These are phyloP conservation scores for Sebastes baramenuke DNA, from an alignment of 2,797 vertebrate genomes.

Conservation along the genomic window DNA sequence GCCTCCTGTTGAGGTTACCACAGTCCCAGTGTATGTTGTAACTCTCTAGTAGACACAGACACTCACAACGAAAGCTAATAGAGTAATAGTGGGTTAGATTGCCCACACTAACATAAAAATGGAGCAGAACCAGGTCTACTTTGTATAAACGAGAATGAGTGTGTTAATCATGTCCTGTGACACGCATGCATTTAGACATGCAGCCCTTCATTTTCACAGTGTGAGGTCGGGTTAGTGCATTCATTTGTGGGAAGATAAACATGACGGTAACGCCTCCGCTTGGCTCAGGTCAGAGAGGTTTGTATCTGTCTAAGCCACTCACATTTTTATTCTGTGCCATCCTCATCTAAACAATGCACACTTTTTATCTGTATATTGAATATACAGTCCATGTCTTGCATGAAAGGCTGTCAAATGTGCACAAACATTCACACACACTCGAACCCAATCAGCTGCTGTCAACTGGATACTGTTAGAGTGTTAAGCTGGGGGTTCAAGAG, in stretches of 20 bases:
- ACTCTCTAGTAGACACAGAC: neutral
- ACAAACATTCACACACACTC: neutral
- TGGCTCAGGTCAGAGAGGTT: neutral
- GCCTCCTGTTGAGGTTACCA: conserved; percentile 8
- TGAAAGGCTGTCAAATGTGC: neutral
- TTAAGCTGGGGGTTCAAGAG: conserved; percentile 24
- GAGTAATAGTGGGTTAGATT: conserved; percentile 9
- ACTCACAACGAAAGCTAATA: conserved; percentile 18
- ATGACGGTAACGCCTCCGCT: neutral
- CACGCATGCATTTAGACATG: conserved; percentile 3
- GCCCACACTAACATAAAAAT: conserved; percentile 21
- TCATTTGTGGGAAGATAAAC: conserved; percentile 34
- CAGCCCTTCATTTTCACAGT: neutral
- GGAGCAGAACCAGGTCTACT: conserved; percentile 22
- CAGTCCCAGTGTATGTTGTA: conserved; percentile 1
- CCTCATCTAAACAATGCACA: neutral
- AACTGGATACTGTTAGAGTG: conserved; percentile 66
- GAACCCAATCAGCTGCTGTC: conserved; percentile 40
- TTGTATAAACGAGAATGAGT: conserved; percentile 40
- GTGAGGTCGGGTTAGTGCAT: neutral
- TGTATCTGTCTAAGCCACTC: neutral
- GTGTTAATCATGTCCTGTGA: conserved; percentile 40
- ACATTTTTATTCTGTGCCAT: neutral
- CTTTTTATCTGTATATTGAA: neutral
- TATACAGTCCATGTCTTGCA: neutral